Evolutionary conservation across 2,797 vertebrate species (phyloP), one percentile per base, ranked within the genome.

Genomic region (Spinibarbus caldwelli): DNA sequence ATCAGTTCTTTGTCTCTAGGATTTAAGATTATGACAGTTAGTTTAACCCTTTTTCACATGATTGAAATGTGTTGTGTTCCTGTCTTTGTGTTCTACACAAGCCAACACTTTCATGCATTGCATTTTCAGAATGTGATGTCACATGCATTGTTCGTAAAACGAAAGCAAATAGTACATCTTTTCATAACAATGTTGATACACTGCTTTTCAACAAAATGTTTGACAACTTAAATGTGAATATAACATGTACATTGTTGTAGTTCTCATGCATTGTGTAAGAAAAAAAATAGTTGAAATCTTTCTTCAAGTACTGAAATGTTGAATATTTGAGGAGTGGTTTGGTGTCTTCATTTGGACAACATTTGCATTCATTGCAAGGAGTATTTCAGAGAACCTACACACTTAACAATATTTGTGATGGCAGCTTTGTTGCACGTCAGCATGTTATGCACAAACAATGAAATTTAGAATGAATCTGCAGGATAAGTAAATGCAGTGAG

Each of bases 271-370:
- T 76, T 88, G 87, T 88, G 72, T 36, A 38, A 85, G 66, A 85
- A 38, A 78, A 67, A n/a, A n/a, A 54, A n/a, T n/a, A n/a, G n/a
- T n/a, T n/a, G n/a, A 23, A 59, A 41, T 15, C 52, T 8, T 5
- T 52, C 64, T 8, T 52, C 64, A 75, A 76, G 62, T 81, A 15
- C 45, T 71, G 86, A 70, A 68, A n/a, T n/a, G 84, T 78, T 84
- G 83, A 81, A 62, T 78, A 49, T 84, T 85, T 81, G 68, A 81
- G 77, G 78, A 87, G 68, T 75, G 68, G 54, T 78, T 68, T 59
- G 21, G 85, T 84, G 87, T 89, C 80, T 34, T 89, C 85, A 79
- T 89, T 89, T 87, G 36, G 86, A 62, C 76, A 77, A 15, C 62
- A 59, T 80, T 29, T 62, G 26, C 83, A 88, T 85, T 81, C 66